Evolutionary conservation across 1,140 invertebrate species (phyloP), one percentile per base, ranked within the genome.

Genomic region (Cyphomyrmex costatus): DNA sequence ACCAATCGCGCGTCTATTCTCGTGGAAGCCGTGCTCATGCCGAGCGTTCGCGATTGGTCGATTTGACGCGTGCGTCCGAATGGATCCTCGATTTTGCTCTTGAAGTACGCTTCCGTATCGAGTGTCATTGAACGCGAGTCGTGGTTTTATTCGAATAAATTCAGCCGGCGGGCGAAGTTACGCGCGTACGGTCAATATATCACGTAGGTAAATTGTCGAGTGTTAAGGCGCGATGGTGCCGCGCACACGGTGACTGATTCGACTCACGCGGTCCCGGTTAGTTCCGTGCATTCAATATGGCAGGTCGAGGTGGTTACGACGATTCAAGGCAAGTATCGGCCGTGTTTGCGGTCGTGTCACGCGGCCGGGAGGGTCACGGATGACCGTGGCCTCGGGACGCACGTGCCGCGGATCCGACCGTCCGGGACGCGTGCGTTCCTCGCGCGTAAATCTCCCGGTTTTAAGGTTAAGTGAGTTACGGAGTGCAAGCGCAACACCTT

Each of bases 251-350:
- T 82, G 66, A 80, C 53, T 86, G 36, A 78, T 49, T 88, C 90
- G 90, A 93, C 76, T 91, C 89, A 87, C 87, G 92, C 88, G 89
- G 93, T 94, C 89, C 91, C 92, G 91, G 91, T 90, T 91, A 94
- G 92, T 95, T 94, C 92, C 92, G 93, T 94, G 92, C 93, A 95
- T 95, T 93, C 94, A 95, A 95, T 92, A 95, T 95, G 95, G 95
- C 95, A 91, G 94, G 95, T 89, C 94, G 94, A 93, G 91, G 94
- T 95, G 92, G 93, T 92, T 95, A 95, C 93, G 95, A 95, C 83
- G 95, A 95, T 94, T 89, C 91, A 71, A 95, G 95, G 95, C 93
- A 95, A 95, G 94, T 95, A 95, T 92, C 86, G 30, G 63, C 30
- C 61, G 68, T 19, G 85, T 91, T 90, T 85, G 84, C 58, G 46